Conservation (phyloP, 2,113 vertebrate genomes). For the Toxotes chatareus region DNA sequence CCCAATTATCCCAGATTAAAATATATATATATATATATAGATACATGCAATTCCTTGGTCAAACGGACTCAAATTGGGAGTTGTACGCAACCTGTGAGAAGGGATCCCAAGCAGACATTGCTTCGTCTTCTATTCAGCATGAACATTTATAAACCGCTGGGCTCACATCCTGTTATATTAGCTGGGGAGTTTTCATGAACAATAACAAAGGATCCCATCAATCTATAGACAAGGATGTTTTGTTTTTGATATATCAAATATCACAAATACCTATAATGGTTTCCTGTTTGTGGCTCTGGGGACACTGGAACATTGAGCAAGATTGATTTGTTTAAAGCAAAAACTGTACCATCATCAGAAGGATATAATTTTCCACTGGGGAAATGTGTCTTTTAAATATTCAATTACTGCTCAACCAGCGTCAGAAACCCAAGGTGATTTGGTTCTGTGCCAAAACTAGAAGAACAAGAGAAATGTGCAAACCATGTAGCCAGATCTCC, state of each 20-base stretch:
- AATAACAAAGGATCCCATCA: conserved; percentile 15
- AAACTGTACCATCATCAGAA: background rate
- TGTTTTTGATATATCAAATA: conserved; percentile 23
- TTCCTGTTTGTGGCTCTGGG: conserved; percentile 22
- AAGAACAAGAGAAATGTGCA: conserved; percentile 2
- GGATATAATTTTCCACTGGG: background rate
- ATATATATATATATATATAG: too few relatives aligned
- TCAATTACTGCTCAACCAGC: background rate
- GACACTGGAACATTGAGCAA: background rate
- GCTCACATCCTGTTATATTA: conserved; percentile 20
- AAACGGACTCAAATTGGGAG: background rate
- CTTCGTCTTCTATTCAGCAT: background rate
- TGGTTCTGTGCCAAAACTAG: background rate
- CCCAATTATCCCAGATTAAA: background rate
- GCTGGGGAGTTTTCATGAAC: conserved; percentile 5
- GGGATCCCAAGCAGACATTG: background rate
- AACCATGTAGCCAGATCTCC: conserved; percentile 13
- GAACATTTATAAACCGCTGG: background rate
- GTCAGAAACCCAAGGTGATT: conserved; percentile 13
- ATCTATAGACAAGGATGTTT: conserved; percentile 27
- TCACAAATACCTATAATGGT: conserved; percentile 20
- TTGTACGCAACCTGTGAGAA: background rate
- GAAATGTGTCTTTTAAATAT: conserved; percentile 18
- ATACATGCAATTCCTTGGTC: too few relatives aligned
- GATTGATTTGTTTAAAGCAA: conserved; percentile 3